Base-by-base conservation (phyloP, 2,113 vertebrate species). In the Casuarius casuarius region DNA sequence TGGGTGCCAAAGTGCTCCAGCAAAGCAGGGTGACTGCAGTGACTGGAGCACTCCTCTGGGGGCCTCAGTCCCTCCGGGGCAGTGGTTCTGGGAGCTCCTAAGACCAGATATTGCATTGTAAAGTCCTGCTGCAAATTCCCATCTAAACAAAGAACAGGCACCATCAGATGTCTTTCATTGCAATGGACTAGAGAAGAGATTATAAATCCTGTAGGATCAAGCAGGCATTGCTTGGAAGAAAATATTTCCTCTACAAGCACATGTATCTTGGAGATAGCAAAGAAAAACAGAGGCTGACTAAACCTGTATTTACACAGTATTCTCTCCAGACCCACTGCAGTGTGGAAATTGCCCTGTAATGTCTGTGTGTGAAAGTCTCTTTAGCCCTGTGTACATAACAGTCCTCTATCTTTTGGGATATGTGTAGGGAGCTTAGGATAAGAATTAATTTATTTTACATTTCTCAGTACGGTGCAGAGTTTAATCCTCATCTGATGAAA, bases 401-500 rank as follows among this genome's bases (percentile, higher is more conserved):
- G 75, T 65, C 61, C 82, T 94, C 62, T 95, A 44, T 88, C 78
- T 97, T 95, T 65, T 56, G 86, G 56, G 77, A 46, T 83, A 72
- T 29, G 72, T 48, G 14, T 63, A 46, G 23, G 70, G 14, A 65
- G n/a, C 59, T 93, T 90, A 72, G 2, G 3, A 38, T 8, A 10
- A 13, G 71, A 95, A 77, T 83, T 92, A 84, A 80, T 95, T 92
- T 63, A 66, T 49, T 20, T 90, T 89, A 70, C 46, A 80, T 95
- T 89, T 94, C 90, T 73, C 3, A 0, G 54, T 62, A 38, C 1
- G 1, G 31, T 7, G 14, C 7, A 18, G 78, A 68, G 75, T 94
- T 96, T 96, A 97, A 97, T 82, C 97, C 95, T 91, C 72, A 89
- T 94, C 95, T 97, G 91, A 92, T 92, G 78, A 85, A 86, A 54